Conservation (phyloP, 2,113 vertebrate species). For the Eulemur rufifrons region DNA sequence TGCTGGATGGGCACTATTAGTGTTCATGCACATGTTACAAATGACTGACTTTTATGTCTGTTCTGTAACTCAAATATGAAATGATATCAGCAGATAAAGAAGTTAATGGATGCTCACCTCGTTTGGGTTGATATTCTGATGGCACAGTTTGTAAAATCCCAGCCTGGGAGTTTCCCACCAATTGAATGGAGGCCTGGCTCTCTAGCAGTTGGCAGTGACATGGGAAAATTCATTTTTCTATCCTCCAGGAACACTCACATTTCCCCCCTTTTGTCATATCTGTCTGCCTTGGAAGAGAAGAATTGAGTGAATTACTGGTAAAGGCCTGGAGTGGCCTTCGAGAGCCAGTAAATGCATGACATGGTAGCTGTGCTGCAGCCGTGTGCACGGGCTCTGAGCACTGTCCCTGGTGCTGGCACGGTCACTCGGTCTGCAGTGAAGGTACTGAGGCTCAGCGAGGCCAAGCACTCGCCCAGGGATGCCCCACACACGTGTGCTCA, state of each 20-base stretch:
- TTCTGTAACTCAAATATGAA: neutral
- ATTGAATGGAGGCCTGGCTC: accelerated
- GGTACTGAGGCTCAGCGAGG: neutral
- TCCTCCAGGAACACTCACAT: neutral
- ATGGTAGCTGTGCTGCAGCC: accelerated
- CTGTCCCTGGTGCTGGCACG: neutral
- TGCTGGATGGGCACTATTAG: accelerated
- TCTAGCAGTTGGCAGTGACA: accelerated
- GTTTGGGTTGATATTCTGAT: neutral
- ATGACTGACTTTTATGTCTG: neutral
- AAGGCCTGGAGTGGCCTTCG: neutral
- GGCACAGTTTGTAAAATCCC: neutral
- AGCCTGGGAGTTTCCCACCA: accelerated
- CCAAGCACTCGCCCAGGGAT: accelerated
- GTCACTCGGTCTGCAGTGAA: neutral
- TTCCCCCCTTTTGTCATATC: accelerated
- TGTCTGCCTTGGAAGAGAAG: neutral
- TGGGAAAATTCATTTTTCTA: accelerated
- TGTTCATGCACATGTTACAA: neutral
- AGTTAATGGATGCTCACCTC: neutral
- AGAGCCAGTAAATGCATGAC: neutral
- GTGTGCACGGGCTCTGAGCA: accelerated
- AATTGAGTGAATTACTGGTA: neutral
- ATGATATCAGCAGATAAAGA: neutral
- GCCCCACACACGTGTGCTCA: accelerated